A percentile compares a stretch with the other conserved stretches of the same genome.
Conservation (phyloP, 2,888 invertebrate genomes). For the Apoda limacodes region DNA sequence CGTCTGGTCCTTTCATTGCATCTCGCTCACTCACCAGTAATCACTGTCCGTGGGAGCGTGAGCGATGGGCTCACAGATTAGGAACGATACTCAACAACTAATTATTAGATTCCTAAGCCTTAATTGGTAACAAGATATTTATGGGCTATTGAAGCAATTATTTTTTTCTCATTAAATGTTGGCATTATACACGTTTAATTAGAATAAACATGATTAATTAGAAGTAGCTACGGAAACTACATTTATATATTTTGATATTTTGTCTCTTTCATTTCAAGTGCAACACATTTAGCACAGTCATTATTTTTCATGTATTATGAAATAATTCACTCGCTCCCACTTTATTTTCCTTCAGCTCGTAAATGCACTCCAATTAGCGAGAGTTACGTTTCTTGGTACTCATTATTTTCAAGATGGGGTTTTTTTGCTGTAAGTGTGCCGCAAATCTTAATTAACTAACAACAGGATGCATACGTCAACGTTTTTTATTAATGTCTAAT, state of each 20-base stretch:
- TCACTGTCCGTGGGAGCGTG: constrained; percentile 28
- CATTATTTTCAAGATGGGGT: constrained; percentile 55
- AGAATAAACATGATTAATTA: constrained; percentile 19
- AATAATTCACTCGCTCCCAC: constrained; percentile 53
- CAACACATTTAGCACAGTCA: too few relatives aligned
- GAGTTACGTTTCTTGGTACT: constrained; percentile 55
- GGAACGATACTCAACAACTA: constrained; percentile 30
- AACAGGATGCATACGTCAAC: constrained; percentile 53
- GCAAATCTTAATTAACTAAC: constrained; percentile 53
- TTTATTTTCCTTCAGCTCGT: constrained; percentile 60
- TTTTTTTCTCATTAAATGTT: too few relatives aligned
- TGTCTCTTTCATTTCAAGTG: too few relatives aligned
- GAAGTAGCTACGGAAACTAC: too few relatives aligned
- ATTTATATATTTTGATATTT: too few relatives aligned
- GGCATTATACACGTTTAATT: constrained; percentile 15
- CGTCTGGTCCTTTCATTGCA: constrained; percentile 5
- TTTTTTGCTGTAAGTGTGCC: constrained; percentile 40
- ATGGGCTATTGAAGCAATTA: constrained; percentile 12
- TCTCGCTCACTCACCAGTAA: not conserved
- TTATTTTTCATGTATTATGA: too few relatives aligned
- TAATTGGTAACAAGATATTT: constrained; percentile 36
- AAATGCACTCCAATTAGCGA: constrained; percentile 64
- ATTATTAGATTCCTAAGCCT: constrained; percentile 31
- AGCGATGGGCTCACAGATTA: constrained; percentile 28
- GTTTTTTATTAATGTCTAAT: constrained; percentile 65